phyloP scores from a whole-genome alignment of 2,888 invertebrate genomes.

The Agelastica alni region DNA sequence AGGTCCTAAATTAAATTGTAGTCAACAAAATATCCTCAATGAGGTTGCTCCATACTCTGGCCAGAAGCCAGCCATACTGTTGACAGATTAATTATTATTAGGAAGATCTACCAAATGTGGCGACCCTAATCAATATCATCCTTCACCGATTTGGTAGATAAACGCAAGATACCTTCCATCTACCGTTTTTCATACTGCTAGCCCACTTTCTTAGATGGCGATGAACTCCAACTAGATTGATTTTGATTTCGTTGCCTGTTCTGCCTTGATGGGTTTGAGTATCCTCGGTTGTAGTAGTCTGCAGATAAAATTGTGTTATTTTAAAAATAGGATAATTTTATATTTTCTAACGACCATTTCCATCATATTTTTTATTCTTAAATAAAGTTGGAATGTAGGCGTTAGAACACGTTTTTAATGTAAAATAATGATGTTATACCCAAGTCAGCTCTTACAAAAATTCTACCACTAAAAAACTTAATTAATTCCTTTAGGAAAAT shows the following conservation, averaged over 20 bases:
- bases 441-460: not conserved
- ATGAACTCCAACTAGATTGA: constrained; percentile 8
- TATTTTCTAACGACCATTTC: too few relatives aligned
- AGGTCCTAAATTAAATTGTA: not conserved
- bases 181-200: not conserved
- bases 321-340: too few relatives aligned
- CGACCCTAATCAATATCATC: not conserved
- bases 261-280: constrained; percentile 1
- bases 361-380: not conserved
- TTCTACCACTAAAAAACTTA: not conserved
- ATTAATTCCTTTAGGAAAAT: too few relatives aligned
- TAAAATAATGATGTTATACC: too few relatives aligned
- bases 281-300: constrained; percentile 11
- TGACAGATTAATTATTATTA: too few relatives aligned
- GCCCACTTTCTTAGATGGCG: constrained; percentile 19
- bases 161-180: not conserved
- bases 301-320: constrained; percentile 6
- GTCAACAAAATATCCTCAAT: not conserved
- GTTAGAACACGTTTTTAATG: not conserved
- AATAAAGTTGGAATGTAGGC: not conserved
- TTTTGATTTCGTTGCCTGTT: constrained; percentile 3
- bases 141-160: constrained; percentile 9
- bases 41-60: not conserved
- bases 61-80: not conserved
- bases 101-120: not conserved